Evolutionary conservation across 1,140 invertebrate genomes (phyloP).

Genomic region (Pseudoatta argentina): DNA sequence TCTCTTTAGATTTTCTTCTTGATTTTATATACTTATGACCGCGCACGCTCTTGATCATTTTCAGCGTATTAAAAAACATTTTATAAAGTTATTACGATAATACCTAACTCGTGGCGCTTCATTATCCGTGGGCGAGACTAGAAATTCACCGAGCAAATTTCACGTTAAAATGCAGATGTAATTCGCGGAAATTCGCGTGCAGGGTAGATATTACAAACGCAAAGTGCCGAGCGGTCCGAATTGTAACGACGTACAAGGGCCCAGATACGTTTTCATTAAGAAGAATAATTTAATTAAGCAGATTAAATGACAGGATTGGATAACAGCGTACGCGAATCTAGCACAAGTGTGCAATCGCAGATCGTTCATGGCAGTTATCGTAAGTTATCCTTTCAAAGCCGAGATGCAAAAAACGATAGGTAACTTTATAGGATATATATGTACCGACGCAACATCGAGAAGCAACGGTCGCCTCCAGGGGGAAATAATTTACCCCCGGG

Average conservation of each 20-base stretch:
- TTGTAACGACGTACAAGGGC: slow-evolving; percentile 1
- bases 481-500: slow-evolving; percentile 72
- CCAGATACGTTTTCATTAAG: slow-evolving; percentile 29
- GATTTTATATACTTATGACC: neutral
- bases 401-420: slow-evolving; percentile 31
- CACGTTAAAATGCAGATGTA: slow-evolving; percentile 47
- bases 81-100: slow-evolving; percentile 26
- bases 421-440: slow-evolving; percentile 10
- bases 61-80: slow-evolving; percentile 3
- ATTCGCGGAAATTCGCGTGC: slow-evolving; percentile 39
- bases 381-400: slow-evolving; percentile 20
- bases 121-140: neutral
- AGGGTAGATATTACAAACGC: slow-evolving; percentile 29
- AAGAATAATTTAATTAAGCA: slow-evolving; percentile 54
- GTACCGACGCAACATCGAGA: slow-evolving; percentile 39
- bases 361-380: slow-evolving; percentile 37
- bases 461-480: slow-evolving; percentile 38
- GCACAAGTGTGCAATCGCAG: slow-evolving; percentile 17
- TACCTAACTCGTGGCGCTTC: slow-evolving; percentile 13
- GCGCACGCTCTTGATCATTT: neutral
- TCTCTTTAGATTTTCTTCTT: neutral
- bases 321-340: neutral
- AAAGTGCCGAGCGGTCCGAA: slow-evolving; percentile 17
- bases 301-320: slow-evolving; percentile 39
- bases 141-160: slow-evolving; percentile 29